Base-by-base conservation (phyloP, 1,140 invertebrate species). In the Leptopilina clavipes region DNA sequence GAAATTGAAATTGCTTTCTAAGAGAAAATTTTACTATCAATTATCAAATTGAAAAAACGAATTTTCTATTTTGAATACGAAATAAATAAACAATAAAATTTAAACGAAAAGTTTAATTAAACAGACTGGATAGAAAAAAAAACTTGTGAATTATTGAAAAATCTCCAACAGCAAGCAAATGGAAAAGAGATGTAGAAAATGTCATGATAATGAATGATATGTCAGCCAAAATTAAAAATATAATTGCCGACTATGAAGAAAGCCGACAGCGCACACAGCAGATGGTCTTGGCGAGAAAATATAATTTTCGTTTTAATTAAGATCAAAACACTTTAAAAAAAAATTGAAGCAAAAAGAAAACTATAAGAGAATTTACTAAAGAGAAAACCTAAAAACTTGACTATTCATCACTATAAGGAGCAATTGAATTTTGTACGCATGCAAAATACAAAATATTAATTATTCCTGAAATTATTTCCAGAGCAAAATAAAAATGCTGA, bases 291-390 rank as follows among this genome's bases (percentile, higher is more conserved):
- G 76, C 76, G 78, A 76, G 78, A 75, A 75, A 78, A 82, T 82
- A 79, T 74, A 79, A 81, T 84, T 84, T 77, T 74, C 76, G 56
- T 45, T 78, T 84, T 84, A 84, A 84, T 84, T 84, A 84, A 84
- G 81, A 76, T 78, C 76, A 82, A 84, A 80, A 80, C 77, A 73
- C 70, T 75, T 40, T 6, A 8, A 40, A 78, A 74, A 78, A 74
- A 76, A 77, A 40, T 78, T 72, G 72, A 78, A 48, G 65, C 59
- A 76, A 76, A 73, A 78, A 70, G 75, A 70, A 40, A 40, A 8
- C 5, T 8, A 40, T 71, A 73, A 18, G 72, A 76, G 70, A 43
- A 73, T 77, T 72, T 73, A 75, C 44, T 6, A 40, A 40, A 40
- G 9, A 81, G 74, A 65, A 11, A 59, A 79, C 17, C 54, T n/a